Conservation (phyloP, 2,113 vertebrate species). For the Baryphthengus martii region DNA sequence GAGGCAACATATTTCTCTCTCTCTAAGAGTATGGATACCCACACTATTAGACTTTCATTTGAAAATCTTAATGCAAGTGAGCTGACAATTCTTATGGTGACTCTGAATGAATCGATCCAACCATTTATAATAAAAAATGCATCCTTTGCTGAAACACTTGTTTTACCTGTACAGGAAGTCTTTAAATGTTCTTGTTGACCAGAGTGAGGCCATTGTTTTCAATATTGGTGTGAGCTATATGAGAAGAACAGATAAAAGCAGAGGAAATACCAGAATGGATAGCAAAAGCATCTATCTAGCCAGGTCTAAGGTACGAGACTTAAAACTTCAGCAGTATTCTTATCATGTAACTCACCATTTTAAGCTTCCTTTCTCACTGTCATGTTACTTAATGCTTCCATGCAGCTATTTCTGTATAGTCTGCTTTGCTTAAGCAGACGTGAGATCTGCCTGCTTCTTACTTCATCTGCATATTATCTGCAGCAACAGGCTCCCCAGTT, state of each 20-base stretch:
- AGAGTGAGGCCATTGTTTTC: neutral
- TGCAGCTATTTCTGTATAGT: neutral
- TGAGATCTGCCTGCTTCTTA: neutral
- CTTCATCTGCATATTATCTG: slow-evolving; percentile 3
- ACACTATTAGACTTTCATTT: neutral
- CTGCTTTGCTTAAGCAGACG: neutral
- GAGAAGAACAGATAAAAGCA: neutral
- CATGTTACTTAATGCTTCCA: neutral
- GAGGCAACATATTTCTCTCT: neutral
- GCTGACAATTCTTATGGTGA: neutral
- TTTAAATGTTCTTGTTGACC: neutral
- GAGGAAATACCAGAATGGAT: neutral
- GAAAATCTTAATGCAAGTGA: neutral
- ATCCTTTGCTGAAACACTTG: neutral
- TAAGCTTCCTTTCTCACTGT: neutral
- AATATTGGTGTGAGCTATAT: neutral
- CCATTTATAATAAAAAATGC: neutral
- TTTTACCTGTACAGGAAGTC: neutral
- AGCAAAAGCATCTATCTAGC: neutral
- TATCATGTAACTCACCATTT: neutral
- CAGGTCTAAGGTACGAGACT: neutral
- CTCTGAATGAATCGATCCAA: neutral
- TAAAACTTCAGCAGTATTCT: neutral
- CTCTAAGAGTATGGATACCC: neutral
- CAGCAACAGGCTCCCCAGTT: neutral